Conservation (phyloP, 2,888 invertebrate species). For the Empis livida region DNA sequence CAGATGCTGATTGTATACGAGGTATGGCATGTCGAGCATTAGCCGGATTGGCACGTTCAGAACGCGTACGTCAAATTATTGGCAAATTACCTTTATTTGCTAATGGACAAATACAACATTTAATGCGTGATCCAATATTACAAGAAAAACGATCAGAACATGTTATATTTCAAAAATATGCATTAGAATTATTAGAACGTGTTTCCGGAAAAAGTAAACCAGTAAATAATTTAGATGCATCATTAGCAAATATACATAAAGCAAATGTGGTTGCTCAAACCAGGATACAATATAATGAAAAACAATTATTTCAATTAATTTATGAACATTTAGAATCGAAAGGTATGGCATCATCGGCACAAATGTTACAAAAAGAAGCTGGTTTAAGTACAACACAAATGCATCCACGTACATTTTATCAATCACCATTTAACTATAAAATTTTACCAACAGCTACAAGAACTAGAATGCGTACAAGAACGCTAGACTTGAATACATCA, state of each 20-base stretch:
- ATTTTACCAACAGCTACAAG: conserved; percentile 21
- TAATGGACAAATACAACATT: conserved; percentile 80
- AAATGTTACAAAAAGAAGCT: conserved; percentile 63
- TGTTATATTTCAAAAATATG: conserved; percentile 89
- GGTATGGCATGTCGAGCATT: conserved; percentile 87
- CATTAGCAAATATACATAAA: conserved; percentile 77
- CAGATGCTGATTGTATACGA: conserved; percentile 90
- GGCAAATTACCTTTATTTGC: conserved; percentile 90
- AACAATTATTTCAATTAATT: conserved; percentile 83
- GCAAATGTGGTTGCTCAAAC: conserved; percentile 95
- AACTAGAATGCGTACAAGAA: conserved; percentile 20
- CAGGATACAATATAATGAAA: conserved; percentile 85
- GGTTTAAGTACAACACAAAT: conserved; percentile 39
- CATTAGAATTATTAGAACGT: conserved; percentile 74
- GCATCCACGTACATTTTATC: conserved; percentile 29
- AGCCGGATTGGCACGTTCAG: conserved; percentile 85
- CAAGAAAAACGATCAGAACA: conserved; percentile 95
- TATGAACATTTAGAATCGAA: conserved; percentile 72
- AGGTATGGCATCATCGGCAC: conserved; percentile 61
- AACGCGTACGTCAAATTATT: conserved; percentile 87
- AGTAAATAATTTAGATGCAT: conserved; percentile 60
- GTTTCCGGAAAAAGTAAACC: conserved; percentile 85
- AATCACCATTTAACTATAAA: conserved; percentile 34
- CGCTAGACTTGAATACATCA: conserved; percentile 24
- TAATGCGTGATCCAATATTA: conserved; percentile 93